Conservation (phyloP, 2,797 vertebrate species). For the Anguilla megastoma region DNA sequence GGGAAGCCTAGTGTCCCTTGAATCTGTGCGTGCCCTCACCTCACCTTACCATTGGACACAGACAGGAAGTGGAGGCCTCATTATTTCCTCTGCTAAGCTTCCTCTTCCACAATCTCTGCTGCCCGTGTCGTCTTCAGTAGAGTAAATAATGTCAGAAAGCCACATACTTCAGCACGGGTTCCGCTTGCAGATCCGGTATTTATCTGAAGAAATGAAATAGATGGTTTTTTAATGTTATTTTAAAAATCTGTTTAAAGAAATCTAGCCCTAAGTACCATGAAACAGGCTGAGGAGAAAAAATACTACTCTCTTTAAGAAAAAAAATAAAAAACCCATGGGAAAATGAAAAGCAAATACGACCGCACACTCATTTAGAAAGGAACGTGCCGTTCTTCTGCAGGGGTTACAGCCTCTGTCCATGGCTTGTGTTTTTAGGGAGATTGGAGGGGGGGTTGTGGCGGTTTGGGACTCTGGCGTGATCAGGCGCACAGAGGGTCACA, state of each 20-base stretch:
- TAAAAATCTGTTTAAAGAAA: neutral
- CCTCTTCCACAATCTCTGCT: neutral
- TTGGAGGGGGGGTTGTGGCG: neutral
- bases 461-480: neutral
- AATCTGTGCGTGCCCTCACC: neutral
- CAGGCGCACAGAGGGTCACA: slow-evolving; percentile 32
- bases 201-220: neutral
- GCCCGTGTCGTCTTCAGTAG: neutral
- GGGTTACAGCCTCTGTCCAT: neutral
- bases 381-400: neutral
- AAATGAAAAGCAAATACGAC: neutral
- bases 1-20: neutral
- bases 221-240: neutral
- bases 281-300: neutral
- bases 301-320: neutral
- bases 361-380: neutral
- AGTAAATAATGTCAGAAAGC: neutral
- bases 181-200: neutral
- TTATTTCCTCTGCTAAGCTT: slow-evolving; percentile 1
- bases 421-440: neutral
- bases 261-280: neutral
- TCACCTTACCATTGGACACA: neutral
- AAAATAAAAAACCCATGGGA: neutral
- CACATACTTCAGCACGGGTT: neutral
- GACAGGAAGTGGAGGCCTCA: neutral